Evolutionary conservation across 2,113 vertebrate species (phyloP).

Genomic region (Calyptomena viridis): DNA sequence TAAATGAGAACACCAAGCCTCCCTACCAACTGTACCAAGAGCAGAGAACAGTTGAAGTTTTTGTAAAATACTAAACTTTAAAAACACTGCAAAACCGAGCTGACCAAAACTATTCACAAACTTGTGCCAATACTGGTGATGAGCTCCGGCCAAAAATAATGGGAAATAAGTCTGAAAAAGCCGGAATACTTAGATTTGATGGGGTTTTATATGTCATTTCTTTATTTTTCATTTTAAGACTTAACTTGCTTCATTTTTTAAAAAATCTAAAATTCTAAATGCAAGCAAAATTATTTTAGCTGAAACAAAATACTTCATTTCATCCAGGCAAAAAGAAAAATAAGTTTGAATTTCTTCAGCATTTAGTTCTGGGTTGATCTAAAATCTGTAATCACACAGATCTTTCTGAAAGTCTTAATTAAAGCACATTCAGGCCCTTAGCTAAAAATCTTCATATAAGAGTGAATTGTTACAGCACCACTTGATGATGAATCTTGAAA

Average conservation of each 20-base stretch:
- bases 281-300: background rate
- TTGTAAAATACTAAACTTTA: background rate
- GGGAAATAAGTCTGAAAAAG: constrained; percentile 6
- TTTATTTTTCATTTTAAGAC: background rate
- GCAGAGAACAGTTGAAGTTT: background rate
- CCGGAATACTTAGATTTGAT: background rate
- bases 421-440: background rate
- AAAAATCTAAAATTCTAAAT: background rate
- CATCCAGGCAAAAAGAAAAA: background rate
- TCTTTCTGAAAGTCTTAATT: background rate
- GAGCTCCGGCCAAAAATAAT: background rate
- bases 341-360: background rate
- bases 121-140: background rate
- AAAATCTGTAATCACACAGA: background rate
- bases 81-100: background rate
- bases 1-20: background rate
- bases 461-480: background rate
- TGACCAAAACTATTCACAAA: background rate
- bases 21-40: background rate
- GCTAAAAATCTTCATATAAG: background rate
- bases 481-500: constrained; percentile 38
- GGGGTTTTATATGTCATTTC: background rate
- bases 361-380: background rate
- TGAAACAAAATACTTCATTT: background rate
- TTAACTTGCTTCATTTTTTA: background rate